phyloP scores from a whole-genome alignment of 2,888 invertebrate species.

The Zhengitettix transpicula region DNA sequence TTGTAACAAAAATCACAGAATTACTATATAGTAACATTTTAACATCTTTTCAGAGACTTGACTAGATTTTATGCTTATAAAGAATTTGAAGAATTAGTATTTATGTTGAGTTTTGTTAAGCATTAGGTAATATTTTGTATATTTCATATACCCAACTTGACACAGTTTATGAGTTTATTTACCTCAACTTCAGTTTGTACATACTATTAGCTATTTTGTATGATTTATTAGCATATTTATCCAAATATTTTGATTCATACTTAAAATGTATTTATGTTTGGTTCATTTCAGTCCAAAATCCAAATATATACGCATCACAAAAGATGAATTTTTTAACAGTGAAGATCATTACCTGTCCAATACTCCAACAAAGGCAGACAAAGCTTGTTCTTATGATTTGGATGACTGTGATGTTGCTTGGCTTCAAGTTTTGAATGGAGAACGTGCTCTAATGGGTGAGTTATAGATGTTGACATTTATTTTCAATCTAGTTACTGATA shows the following conservation, averaged over 20 bases:
- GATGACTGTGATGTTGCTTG: conserved; percentile 86
- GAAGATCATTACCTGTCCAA: conserved; percentile 75
- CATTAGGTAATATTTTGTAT: too few relatives aligned
- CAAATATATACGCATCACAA: conserved; percentile 78
- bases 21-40: too few relatives aligned
- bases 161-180: too few relatives aligned
- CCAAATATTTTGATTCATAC: not conserved
- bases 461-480: conserved; percentile 1
- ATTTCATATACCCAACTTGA: too few relatives aligned
- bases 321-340: conserved; percentile 69
- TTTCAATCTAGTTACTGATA: too few relatives aligned
- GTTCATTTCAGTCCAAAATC: conserved; percentile 62
- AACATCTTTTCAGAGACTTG: too few relatives aligned
- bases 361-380: conserved; percentile 75
- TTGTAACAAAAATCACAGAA: too few relatives aligned
- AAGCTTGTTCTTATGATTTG: conserved; percentile 86
- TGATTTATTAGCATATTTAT: not conserved
- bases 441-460: conserved; percentile 49
- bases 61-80: too few relatives aligned
- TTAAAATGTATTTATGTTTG: not conserved
- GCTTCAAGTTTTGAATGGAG: conserved; percentile 75
- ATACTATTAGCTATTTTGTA: not conserved
- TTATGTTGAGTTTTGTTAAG: too few relatives aligned
- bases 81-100: too few relatives aligned
- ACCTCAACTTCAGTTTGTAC: too few relatives aligned